phyloP scores from a whole-genome alignment of 2,113 vertebrate genomes.

The Hippocampus abdominalis region DNA sequence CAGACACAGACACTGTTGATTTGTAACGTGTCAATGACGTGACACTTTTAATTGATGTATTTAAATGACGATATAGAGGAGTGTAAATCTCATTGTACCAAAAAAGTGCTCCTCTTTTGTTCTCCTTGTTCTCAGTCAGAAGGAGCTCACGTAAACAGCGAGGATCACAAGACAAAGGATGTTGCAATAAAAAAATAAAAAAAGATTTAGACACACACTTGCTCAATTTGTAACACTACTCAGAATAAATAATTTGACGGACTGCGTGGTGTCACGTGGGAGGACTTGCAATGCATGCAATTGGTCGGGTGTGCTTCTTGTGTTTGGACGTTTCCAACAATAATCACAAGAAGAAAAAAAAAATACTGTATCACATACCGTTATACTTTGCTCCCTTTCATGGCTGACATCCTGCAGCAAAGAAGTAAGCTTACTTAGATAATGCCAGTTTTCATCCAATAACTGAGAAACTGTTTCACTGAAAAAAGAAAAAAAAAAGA shows the following conservation, averaged over 20 bases:
- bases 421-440: constrained; percentile 82
- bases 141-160: neutral
- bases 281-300: neutral
- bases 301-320: too few species aligned
- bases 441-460: constrained; percentile 86
- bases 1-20: too few species aligned
- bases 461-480: constrained; percentile 80
- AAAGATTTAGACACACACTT: neutral
- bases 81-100: too few species aligned
- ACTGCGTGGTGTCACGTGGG: neutral
- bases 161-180: neutral
- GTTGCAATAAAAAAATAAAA: neutral
- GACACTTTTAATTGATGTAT: too few species aligned
- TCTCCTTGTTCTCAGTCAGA: too few species aligned
- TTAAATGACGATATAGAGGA: too few species aligned
- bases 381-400: constrained; percentile 77
- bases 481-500: constrained; percentile 25
- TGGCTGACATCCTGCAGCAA: constrained; percentile 81
- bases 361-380: constrained; percentile 68
- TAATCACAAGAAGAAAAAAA: neutral
- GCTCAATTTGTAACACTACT: neutral
- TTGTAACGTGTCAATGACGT: too few species aligned
- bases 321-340: neutral
- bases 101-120: too few species aligned
- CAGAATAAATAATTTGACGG: neutral